A percentile compares a stretch with the other conserved stretches of the same genome.
Evolutionary conservation across 1,140 invertebrate genomes (phyloP).

Genomic region (Parapsyche elsis): DNA sequence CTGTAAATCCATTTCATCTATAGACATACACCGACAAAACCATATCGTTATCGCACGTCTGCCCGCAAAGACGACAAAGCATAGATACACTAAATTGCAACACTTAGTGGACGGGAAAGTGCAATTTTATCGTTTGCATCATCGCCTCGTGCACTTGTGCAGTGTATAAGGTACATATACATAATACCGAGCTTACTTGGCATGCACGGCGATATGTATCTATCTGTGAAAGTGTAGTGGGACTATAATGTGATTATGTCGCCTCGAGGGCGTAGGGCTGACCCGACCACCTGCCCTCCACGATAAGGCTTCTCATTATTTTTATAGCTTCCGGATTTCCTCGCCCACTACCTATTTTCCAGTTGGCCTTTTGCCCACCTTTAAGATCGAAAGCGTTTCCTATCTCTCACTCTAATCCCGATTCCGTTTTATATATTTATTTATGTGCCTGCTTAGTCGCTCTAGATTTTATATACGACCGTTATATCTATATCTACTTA

Average conservation of each 20-base stretch:
- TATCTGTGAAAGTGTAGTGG: conserved; percentile 6
- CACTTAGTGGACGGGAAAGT: too few relatives aligned
- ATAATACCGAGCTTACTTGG: background rate
- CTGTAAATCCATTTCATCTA: too few relatives aligned
- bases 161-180: background rate
- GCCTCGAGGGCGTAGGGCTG: conserved; percentile 1
- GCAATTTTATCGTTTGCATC: too few relatives aligned
- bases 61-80: too few relatives aligned
- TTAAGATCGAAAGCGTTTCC: background rate
- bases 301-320: conserved; percentile 46
- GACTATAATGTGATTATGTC: conserved; percentile 35
- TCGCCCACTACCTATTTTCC: conserved; percentile 14
- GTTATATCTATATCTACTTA: too few relatives aligned
- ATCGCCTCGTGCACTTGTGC: conserved; percentile 1
- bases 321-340: conserved; percentile 45
- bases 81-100: too few relatives aligned
- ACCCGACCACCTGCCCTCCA: conserved; percentile 28
- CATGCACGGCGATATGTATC: background rate
- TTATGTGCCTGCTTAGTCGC: too few relatives aligned
- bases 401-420: conserved; percentile 9
- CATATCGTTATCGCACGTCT: too few relatives aligned
- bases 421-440: background rate
- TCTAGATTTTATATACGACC: too few relatives aligned
- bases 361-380: conserved; percentile 12
- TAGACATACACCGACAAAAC: too few relatives aligned